Evolutionary conservation across 2,888 invertebrate genomes (phyloP), one percentile per base, ranked within the genome.

Genomic region (Branchinecta sandiegonensis): DNA sequence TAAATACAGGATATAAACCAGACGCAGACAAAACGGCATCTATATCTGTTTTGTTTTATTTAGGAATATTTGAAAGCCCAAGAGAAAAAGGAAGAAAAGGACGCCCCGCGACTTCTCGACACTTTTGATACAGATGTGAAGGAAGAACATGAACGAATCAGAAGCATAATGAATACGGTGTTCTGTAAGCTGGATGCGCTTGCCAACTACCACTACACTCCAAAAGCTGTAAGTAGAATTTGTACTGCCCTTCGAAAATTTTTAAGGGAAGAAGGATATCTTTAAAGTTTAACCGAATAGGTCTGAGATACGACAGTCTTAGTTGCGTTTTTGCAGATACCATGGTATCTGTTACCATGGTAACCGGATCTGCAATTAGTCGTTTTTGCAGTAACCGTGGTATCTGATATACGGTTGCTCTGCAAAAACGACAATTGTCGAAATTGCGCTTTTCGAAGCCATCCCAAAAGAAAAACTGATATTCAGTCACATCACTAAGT

Each of bases 191-290:
- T 99, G 63, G 94, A 97, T 79, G 90, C 95, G 0, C 80, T 99
- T 13, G 88, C 89, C 1, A 94, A 97, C 78, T 95, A 89, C 78
- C 91, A 95, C 78, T 97, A 89, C 75, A 94, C 94, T 65, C 96
- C 97, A 0, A 90, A 87, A 80, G 84, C 85, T 69, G 84, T 84
- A 77, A 77, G 75, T 71, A 9, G 65, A 17, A 6, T 11, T 47
- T 10, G 46, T 50, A 12, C 46, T 70, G 23, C 47, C 14, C 13
- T 17, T 48, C 12, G 37, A 14, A 23, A 48, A n/a, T 66, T 56
- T 37, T 14, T 47, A 63, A 13, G 47, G 37, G 37, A 37, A 37
- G 37, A 4, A 37, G 2, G 2, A 4, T 4, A 37, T 37, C 4
- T 37, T 37, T 37, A 37, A 37, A 4, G 2, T 37, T 4, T 37